Conservation (phyloP, 2,113 vertebrate species). For the Psammodynastes pulverulentus region DNA sequence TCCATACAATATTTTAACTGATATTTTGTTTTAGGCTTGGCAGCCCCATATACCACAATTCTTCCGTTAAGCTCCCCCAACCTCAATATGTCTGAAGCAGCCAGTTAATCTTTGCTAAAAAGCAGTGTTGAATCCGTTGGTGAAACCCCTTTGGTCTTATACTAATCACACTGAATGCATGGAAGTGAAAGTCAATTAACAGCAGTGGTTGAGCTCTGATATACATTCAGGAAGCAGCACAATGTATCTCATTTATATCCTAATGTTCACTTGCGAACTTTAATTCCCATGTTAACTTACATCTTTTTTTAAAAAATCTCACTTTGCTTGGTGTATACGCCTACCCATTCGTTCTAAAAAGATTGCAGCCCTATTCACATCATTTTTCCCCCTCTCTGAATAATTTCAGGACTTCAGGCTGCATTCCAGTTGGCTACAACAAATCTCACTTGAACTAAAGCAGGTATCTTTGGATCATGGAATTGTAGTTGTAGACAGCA, state of each 20-base stretch:
- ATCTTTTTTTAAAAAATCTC: not conserved
- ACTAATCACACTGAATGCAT: not conserved
- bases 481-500: not conserved
- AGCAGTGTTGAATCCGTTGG: not conserved
- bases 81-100: not conserved
- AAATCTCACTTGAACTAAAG: not conserved
- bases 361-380: not conserved
- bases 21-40: not conserved
- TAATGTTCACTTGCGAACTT: constrained; percentile 7
- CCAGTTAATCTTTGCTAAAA: not conserved
- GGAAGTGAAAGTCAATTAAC: constrained; percentile 6
- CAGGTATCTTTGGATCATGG: not conserved
- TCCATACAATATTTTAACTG: not conserved
- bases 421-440: not conserved
- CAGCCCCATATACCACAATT: not conserved
- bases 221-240: not conserved
- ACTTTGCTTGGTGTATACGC: not conserved
- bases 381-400: not conserved
- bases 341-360: not conserved
- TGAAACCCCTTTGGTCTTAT: not conserved
- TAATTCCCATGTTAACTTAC: not conserved
- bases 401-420: not conserved
- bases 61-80: not conserved
- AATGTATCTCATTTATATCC: constrained; percentile 9
- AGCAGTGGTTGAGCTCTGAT: not conserved